These are phyloP conservation scores for Ectobius pallidus DNA, from an alignment of 2,888 invertebrate species.

Conservation along the genomic window DNA sequence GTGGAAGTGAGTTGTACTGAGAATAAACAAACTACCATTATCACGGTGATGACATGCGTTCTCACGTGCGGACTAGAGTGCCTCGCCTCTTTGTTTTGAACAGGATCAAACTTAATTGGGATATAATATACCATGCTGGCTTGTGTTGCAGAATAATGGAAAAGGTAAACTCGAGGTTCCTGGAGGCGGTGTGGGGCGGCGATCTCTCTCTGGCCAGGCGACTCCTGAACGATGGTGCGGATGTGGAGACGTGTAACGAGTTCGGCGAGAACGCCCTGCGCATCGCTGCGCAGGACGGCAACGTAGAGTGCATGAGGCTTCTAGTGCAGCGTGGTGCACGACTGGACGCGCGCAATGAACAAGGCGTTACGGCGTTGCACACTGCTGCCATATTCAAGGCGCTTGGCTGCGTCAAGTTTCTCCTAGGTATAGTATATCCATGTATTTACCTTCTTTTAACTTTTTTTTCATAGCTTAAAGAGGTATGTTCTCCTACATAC, in stretches of 20 bases:
- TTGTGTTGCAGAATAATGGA: too few relatives aligned
- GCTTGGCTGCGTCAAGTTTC: background rate
- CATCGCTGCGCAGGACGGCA: conserved; percentile 29
- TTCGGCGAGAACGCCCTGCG: conserved; percentile 28
- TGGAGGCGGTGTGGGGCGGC: conserved; percentile 13
- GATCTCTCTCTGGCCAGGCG: background rate
- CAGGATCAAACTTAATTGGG: too few relatives aligned
- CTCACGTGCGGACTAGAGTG: too few relatives aligned
- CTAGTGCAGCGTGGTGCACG: conserved; percentile 32
- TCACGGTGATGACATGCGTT: too few relatives aligned
- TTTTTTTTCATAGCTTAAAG: too few relatives aligned
- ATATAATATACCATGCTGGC: too few relatives aligned
- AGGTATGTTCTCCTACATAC: too few relatives aligned
- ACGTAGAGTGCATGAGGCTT: conserved; percentile 8
- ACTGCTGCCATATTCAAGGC: conserved; percentile 1
- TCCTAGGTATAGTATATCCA: background rate
- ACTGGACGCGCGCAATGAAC: background rate
- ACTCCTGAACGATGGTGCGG: conserved; percentile 19
- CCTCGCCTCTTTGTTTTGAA: too few relatives aligned
- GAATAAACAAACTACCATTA: too few relatives aligned
- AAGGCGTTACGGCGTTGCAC: conserved; percentile 5
- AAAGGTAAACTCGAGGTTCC: background rate
- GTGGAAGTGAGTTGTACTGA: too few relatives aligned
- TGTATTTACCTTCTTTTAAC: too few relatives aligned
- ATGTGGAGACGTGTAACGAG: conserved; percentile 7